Evolutionary conservation across 2,113 vertebrate genomes (phyloP).

Genomic region (Helogale parvula): DNA sequence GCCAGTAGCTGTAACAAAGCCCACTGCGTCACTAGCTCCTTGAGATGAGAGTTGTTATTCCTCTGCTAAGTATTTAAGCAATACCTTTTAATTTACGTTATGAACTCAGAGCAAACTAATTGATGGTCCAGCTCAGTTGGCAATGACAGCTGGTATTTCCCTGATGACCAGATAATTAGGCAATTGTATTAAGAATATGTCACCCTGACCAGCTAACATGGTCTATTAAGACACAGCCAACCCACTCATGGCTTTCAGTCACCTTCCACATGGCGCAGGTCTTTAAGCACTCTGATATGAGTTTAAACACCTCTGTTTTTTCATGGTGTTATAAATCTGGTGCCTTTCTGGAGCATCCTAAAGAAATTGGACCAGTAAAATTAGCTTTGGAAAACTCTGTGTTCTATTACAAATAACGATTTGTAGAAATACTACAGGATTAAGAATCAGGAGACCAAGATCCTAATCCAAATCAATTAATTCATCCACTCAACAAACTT

Average conservation of each 20-base stretch:
- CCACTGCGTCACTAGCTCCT: background rate
- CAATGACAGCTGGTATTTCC: slow-evolving; percentile 52
- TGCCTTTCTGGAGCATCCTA: background rate
- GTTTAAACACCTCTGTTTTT: background rate
- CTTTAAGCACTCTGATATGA: background rate
- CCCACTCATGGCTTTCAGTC: background rate
- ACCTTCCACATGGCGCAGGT: background rate
- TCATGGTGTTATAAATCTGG: background rate
- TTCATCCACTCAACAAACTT: background rate
- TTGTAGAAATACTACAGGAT: background rate
- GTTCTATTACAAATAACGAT: slow-evolving; percentile 20
- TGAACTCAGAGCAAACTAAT: slow-evolving; percentile 54
- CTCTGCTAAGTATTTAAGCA: slow-evolving; percentile 40
- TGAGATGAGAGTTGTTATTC: background rate
- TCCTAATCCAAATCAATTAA: background rate
- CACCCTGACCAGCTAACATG: background rate
- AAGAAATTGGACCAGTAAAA: background rate
- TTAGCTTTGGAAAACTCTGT: background rate
- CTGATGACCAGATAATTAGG: slow-evolving; percentile 56
- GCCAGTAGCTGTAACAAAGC: background rate
- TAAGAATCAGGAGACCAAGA: slow-evolving; percentile 9
- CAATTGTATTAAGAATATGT: background rate
- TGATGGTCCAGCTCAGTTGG: background rate
- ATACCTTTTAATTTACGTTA: slow-evolving; percentile 27
- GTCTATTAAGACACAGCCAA: slow-evolving; percentile 22